A percentile compares a stretch with the other conserved stretches of the same genome.
phyloP scores from a whole-genome alignment of 2,797 vertebrate genomes.

The Gadopsis marmoratus region DNA sequence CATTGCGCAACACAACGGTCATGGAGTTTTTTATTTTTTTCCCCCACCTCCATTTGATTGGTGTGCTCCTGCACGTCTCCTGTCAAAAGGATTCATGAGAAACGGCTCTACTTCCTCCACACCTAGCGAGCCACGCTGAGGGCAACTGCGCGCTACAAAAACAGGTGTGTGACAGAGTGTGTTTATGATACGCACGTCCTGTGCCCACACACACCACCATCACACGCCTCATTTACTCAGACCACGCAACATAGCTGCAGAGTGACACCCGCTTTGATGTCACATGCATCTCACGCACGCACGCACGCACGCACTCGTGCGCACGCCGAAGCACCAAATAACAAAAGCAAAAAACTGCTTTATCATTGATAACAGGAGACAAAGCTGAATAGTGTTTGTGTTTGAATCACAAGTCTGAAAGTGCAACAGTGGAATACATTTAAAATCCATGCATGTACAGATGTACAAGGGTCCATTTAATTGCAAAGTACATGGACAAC shows the following conservation, averaged over 20 bases:
- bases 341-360: conserved; percentile 24
- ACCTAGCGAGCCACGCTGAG: conserved; percentile 32
- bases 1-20: not conserved
- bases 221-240: conserved; percentile 64
- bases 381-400: not conserved
- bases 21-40: conserved; percentile 6
- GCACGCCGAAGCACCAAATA: not conserved
- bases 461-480: not conserved
- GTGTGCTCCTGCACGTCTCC: conserved; percentile 60
- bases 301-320: conserved; percentile 36
- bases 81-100: conserved; percentile 3
- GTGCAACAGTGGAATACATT: not conserved
- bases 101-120: conserved; percentile 44
- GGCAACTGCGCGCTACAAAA: conserved; percentile 42
- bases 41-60: conserved; percentile 21
- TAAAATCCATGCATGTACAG: not conserved
- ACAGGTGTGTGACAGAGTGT: conserved; percentile 57
- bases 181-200: conserved; percentile 61
- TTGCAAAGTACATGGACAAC: not conserved
- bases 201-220: conserved; percentile 61
- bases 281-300: conserved; percentile 27
- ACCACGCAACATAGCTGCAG: conserved; percentile 65
- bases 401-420: not conserved
- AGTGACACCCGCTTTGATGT: conserved; percentile 60
- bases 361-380: conserved; percentile 20